Base-by-base conservation (phyloP, 1,140 invertebrate genomes). In the Teleopsis dalmanni region DNA sequence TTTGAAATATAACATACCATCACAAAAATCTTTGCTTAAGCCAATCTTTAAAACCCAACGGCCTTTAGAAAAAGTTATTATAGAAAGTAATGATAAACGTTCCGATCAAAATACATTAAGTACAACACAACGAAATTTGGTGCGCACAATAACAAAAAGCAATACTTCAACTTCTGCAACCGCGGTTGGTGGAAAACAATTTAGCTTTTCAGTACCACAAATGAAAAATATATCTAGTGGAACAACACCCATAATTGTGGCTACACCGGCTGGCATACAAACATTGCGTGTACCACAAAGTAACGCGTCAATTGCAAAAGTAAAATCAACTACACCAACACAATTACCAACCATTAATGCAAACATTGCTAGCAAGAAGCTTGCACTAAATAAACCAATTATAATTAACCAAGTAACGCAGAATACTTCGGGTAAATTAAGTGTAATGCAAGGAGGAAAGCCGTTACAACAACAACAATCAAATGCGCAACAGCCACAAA, bases 271-370 rank as follows among this genome's bases (percentile, higher is more conserved):
- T 29, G 66, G 66, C 19, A 23, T 70, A 25, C 65, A 70, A 45
- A 69, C 66, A 3, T 63, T 70, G 3, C 66, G 69, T 57, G 60
- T 70, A n/a, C 59, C 66, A n/a, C 27, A 48, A 46, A 25, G 55
- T 64, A 8, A 65, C 58, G 58, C 40, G 34, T 52, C 29, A 29
- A 52, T 35, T 4, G 40, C 55, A 3, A 7, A 45, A 35, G 22
- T 5, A 1, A 40, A 36, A 16, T 18, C 13, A 11, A n/a, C 23
- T 46, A 16, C 34, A 27, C 14, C 27, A 23, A 22, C 31, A 35
- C 47, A 53, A 9, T 22, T 34, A 21, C 23, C 47, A 19, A 29
- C 33, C 11, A 4, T 44, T 8, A 50, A 22, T 19, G 44, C 9
- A n/a, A 48, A 41, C 33, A 3, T 48, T 16, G 19, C 40, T 52